Conservation (phyloP, 2,797 vertebrate species). For the Lithobates sylvaticus region DNA sequence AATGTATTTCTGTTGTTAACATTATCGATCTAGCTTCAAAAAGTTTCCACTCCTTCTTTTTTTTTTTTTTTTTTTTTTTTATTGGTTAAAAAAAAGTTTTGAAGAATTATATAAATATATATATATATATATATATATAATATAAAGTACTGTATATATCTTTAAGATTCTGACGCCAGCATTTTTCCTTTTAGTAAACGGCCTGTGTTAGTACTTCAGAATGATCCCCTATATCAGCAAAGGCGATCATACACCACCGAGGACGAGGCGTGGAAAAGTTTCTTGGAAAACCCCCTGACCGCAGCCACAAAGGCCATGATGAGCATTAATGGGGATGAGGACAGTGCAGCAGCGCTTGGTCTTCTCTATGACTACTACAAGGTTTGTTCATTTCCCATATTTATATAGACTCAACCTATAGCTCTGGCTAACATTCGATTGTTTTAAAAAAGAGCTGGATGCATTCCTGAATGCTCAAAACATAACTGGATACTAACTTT, state of each 20-base stretch:
- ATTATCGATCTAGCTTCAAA: too few species aligned
- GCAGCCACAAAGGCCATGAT: slow-evolving; percentile 99
- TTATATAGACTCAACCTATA: not conserved
- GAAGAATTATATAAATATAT: too few species aligned
- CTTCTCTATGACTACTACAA: slow-evolving; percentile 97
- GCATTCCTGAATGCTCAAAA: too few species aligned
- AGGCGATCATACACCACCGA: slow-evolving; percentile 94
- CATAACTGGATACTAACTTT: too few species aligned
- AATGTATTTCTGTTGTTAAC: too few species aligned
- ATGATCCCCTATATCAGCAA: slow-evolving; percentile 89
- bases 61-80: too few species aligned
- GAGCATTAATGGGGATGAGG: slow-evolving; percentile 98
- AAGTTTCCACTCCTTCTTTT: too few species aligned
- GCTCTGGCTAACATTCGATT: too few species aligned
- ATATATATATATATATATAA: too few species aligned
- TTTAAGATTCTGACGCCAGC: not conserved
- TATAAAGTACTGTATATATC: too few species aligned
- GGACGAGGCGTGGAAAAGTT: slow-evolving; percentile 98
- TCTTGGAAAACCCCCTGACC: slow-evolving; percentile 97
- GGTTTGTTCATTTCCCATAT: slow-evolving; percentile 68
- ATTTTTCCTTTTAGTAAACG: slow-evolving; percentile 83
- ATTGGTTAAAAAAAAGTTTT: too few species aligned
- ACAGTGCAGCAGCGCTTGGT: slow-evolving; percentile 93
- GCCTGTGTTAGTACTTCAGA: slow-evolving; percentile 95
- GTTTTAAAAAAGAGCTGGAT: too few species aligned